A percentile compares a stretch with the other conserved stretches of the same genome.
Evolutionary conservation across 2,888 invertebrate species (phyloP).

Genomic region (Idaea dimidiata): DNA sequence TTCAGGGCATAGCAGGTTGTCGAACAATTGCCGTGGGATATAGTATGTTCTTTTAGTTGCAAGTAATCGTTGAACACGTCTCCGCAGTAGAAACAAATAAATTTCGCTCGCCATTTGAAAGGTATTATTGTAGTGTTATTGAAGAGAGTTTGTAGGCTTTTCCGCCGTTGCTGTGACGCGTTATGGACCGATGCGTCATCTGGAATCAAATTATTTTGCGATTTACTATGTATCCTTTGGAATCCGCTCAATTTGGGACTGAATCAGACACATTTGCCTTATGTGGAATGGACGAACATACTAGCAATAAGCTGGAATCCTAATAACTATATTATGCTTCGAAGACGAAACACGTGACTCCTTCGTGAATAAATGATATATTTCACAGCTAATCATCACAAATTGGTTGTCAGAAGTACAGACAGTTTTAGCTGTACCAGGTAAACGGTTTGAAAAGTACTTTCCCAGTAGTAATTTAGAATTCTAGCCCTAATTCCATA

Average conservation of each 20-base stretch:
- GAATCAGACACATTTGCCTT: too few species aligned
- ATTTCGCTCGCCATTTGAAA: conserved; percentile 69
- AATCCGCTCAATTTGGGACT: neutral
- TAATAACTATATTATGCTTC: too few species aligned
- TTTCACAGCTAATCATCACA: too few species aligned
- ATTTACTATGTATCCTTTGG: conserved; percentile 39
- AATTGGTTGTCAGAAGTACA: too few species aligned
- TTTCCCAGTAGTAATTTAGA: too few species aligned
- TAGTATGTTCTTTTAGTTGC: conserved; percentile 62
- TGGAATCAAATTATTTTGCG: conserved; percentile 67
- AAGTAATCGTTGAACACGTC: conserved; percentile 48
- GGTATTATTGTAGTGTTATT: conserved; percentile 67
- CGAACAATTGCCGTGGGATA: conserved; percentile 53
- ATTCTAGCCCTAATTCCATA: too few species aligned
- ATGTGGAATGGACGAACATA: too few species aligned
- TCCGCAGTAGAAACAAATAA: conserved; percentile 66
- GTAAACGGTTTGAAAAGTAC: too few species aligned
- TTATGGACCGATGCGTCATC: conserved; percentile 56
- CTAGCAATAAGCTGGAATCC: too few species aligned
- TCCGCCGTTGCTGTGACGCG: conserved; percentile 58
- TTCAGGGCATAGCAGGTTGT: conserved; percentile 53
- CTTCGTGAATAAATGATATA: too few species aligned
- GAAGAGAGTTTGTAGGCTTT: conserved; percentile 68
- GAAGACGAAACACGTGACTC: too few species aligned
- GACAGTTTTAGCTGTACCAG: too few species aligned